Evolutionary conservation across 2,113 vertebrate genomes (phyloP).

Genomic region (Mormoops blainvillei): DNA sequence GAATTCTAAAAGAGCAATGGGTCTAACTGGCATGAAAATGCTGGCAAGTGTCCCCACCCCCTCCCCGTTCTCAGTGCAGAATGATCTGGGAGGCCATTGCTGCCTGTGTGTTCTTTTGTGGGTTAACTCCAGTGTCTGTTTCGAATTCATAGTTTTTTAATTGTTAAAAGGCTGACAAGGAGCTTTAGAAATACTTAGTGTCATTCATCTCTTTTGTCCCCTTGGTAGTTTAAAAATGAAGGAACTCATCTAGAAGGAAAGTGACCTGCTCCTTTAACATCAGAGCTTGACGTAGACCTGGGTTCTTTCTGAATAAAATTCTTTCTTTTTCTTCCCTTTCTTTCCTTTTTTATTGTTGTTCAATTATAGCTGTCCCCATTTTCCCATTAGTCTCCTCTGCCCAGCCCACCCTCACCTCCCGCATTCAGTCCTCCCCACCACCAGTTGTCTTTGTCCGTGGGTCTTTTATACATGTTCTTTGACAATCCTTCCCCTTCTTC

Average conservation of each 20-base stretch:
- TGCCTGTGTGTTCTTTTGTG: neutral
- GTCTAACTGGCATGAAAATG: too few species aligned
- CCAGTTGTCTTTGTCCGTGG: too few species aligned
- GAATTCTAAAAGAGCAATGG: neutral
- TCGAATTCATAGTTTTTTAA: neutral
- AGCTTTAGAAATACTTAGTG: neutral
- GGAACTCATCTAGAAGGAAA: neutral
- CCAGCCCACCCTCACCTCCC: too few species aligned
- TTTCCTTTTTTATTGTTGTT: too few species aligned
- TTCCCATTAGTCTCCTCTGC: too few species aligned
- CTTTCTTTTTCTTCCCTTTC: too few species aligned
- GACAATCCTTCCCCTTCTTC: too few species aligned
- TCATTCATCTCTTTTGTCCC: neutral
- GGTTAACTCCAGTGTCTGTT: neutral
- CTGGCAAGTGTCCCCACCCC: accelerated
- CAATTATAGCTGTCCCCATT: too few species aligned
- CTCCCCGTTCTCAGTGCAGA: neutral
- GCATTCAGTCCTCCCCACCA: too few species aligned
- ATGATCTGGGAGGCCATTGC: too few species aligned
- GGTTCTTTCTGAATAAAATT: neutral
- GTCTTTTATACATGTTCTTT: too few species aligned
- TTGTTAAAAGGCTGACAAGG: neutral
- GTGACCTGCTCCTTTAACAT: neutral
- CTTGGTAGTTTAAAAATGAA: neutral
- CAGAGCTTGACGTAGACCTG: neutral